A percentile compares a stretch with the other conserved stretches of the same genome.
phyloP scores from a whole-genome alignment of 2,113 vertebrate genomes.

The Cyanoramphus novaezelandiae region DNA sequence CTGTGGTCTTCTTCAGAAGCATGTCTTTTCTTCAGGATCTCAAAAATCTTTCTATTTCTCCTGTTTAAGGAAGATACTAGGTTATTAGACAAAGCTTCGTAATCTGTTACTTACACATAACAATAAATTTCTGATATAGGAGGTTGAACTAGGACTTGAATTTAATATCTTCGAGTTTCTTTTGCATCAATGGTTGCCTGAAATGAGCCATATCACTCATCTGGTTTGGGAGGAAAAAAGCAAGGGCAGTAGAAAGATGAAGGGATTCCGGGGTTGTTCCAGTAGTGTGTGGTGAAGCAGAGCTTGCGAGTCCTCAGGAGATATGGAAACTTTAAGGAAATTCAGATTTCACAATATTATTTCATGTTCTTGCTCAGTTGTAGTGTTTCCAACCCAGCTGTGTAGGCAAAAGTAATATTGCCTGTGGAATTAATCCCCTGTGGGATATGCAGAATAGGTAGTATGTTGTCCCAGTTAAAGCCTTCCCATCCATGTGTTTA shows the following conservation, averaged over 20 bases:
- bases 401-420: not conserved
- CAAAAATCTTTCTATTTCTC: slow-evolving; percentile 10
- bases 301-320: not conserved
- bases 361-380: not conserved
- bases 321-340: not conserved
- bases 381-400: not conserved
- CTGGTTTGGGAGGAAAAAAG: not conserved
- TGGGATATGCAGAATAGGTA: not conserved
- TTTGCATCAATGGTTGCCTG: not conserved
- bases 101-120: not conserved
- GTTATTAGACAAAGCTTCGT: slow-evolving; percentile 2
- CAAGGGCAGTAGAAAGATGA: not conserved
- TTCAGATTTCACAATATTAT: not conserved
- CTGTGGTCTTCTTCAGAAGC: not conserved
- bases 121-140: not conserved
- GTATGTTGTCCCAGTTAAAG: not conserved
- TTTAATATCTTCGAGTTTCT: not conserved
- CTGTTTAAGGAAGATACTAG: not conserved
- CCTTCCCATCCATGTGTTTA: not conserved
- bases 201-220: not conserved
- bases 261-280: not conserved
- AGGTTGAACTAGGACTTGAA: not conserved
- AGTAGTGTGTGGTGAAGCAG: not conserved
- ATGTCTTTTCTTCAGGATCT: slow-evolving; percentile 23
- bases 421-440: not conserved